phyloP scores from a whole-genome alignment of 2,797 vertebrate species.

The Amphiprion clarkii region DNA sequence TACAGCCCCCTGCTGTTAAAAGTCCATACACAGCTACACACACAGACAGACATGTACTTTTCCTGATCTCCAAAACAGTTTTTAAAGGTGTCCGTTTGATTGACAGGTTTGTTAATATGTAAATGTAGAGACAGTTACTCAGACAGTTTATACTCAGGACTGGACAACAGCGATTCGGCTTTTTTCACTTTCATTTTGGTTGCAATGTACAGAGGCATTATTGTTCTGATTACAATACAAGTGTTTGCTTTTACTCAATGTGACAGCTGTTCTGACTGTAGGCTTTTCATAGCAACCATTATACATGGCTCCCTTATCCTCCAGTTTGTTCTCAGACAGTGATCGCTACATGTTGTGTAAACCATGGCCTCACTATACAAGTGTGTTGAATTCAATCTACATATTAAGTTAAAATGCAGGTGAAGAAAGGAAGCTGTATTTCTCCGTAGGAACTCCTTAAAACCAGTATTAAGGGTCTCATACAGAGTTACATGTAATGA shows the following conservation, averaged over 20 bases:
- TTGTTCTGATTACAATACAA: conserved; percentile 20
- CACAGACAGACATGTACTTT: background rate
- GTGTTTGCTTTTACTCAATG: conserved; percentile 35
- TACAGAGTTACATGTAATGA: background rate
- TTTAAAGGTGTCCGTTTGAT: too few relatives aligned
- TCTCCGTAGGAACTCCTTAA: conserved; percentile 18
- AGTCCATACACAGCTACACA: conserved; percentile 25
- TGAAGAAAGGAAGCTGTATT: background rate
- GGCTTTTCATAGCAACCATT: conserved; percentile 35
- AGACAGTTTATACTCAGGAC: background rate
- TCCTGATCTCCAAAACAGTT: too few relatives aligned
- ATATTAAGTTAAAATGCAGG: conserved; percentile 22
- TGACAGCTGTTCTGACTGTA: conserved; percentile 42
- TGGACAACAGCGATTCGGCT: background rate
- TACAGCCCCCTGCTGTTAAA: conserved; percentile 67
- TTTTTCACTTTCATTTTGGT: background rate
- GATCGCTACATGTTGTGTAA: conserved; percentile 22
- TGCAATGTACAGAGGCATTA: background rate
- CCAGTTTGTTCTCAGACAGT: conserved; percentile 38
- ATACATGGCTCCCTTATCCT: conserved; percentile 16
- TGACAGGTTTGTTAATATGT: background rate
- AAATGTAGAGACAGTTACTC: conserved; percentile 8
- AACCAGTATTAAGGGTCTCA: background rate
- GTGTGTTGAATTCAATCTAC: conserved; percentile 23
- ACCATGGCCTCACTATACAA: conserved; percentile 16